Evolutionary conservation across 2,113 vertebrate genomes (phyloP), one percentile per base, ranked within the genome.

Genomic region (Bambusicola thoracicus): DNA sequence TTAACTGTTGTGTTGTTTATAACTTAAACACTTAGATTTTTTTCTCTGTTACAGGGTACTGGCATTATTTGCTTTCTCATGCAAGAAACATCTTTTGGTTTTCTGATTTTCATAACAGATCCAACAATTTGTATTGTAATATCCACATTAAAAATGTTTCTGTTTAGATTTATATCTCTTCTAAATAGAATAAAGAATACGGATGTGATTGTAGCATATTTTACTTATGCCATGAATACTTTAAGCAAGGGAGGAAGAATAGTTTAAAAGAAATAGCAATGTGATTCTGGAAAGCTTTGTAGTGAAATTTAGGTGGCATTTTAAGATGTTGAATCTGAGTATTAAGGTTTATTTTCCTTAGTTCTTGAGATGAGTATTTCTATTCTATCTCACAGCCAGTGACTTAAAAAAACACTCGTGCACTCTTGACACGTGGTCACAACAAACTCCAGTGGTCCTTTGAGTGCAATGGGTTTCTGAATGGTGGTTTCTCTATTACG

Each of bases 101-200:
- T 59, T 87, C 53, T 63, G 44, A 92, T 89, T 91, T 95, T 80
- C 81, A 19, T 92, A 85, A 79, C 44, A 73, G 63, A 89, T 87
- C 20, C 79, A 59, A 49, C 53, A 87, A 87, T 80, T 81, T 85
- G 7, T 87, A 87, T 92, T 95, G 94, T 87, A 80, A 70, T 87
- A 84, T 63, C 44, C 69, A 76, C 67, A 62, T 56, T 77, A 87
- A 77, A 74, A 81, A 66, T 48, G 24, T 62, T 77, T 79, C 84
- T 91, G 41, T 62, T 92, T 85, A 92, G 81, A 91, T 94, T 82
- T 80, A 4, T 91, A 70, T 93, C 85, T 94, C 58, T 82, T 75
- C 53, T 78, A 58, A 92, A 36, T 29, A 79, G 77, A 89, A 78
- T 72, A 76, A 82, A 77, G 88, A 70, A 56, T 41, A 85, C 51